Base-by-base conservation (phyloP, 2,888 invertebrate genomes). In the Bimastos eiseni region DNA sequence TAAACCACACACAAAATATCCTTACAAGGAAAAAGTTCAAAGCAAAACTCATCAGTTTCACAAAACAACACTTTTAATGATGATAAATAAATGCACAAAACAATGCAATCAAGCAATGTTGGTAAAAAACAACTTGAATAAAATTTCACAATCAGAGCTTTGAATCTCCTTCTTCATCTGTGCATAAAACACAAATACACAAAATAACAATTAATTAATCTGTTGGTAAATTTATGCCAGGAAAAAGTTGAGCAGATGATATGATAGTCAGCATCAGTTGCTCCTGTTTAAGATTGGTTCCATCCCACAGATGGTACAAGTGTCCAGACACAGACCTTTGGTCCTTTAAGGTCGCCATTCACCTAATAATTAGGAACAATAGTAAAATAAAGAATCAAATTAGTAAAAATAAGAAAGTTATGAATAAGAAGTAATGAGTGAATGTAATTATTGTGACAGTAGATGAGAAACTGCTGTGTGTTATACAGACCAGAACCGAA, bases 61-160 rank as follows among this genome's bases (percentile, higher is more conserved):
- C 49, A 1, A 19, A 21, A 21, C 49, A 49, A 49, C 1, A 21
- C 49, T 49, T 49, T 49, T 24, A 49, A 49, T 21, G 49, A 49
- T 15, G 21, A 21, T 21, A 49, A 49, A 94, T 86, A 49, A 49
- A 49, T 49, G 21, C 21, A 49, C 49, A 38, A 91, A 90, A 93
- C 94, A 94, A 90, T 91, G 93, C 13, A 49, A 49, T 49, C 49
- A 21, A 4, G 24, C 49, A 49, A 49, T 21, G 49, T 24, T 49
- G 21, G 24, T 24, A 49, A 49, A 49, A 70, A 70, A 30, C 70
- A 70, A 70, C 13, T 30, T 11, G n/a, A n/a, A 1, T 70, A 70
- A 70, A 30, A 70, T 24, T 70, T 70, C n/a, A 70, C n/a, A 70
- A 70, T n/a, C 70, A 70, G 24, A 70, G n/a, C n/a, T n/a, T 70